phyloP scores from a whole-genome alignment of 2,797 vertebrate genomes.

The Rhinoraja longicauda region DNA sequence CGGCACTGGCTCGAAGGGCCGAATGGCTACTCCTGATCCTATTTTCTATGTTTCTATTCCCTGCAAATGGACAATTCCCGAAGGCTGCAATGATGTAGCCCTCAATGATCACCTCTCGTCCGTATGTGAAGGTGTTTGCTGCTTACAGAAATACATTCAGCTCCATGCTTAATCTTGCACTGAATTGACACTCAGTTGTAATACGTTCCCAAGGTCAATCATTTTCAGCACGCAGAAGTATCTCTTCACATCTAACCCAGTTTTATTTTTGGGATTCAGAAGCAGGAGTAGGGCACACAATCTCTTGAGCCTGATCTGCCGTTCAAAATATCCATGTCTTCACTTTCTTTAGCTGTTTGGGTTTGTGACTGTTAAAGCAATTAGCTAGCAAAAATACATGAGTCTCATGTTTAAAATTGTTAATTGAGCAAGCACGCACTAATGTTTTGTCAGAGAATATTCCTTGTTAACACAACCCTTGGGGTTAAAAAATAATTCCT shows the following conservation, averaged over 20 bases:
- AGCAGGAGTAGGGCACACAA: background rate
- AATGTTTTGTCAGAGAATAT: no score
- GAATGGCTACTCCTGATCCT: no score
- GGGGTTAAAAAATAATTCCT: no score
- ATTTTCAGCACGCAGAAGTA: background rate
- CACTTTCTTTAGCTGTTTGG: background rate
- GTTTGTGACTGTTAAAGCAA: no score
- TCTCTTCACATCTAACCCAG: background rate
- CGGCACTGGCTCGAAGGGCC: no score
- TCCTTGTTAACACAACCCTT: no score
- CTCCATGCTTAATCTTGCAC: background rate
- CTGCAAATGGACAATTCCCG: background rate
- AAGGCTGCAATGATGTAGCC: background rate
- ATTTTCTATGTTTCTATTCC: no score
- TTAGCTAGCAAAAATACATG: background rate
- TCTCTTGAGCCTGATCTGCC: background rate
- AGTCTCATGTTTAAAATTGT: no score
- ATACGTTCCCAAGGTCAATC: background rate
- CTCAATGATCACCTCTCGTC: background rate
- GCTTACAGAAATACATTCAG: background rate
- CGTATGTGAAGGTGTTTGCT: background rate
- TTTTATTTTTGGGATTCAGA: background rate
- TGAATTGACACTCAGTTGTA: background rate
- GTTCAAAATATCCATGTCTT: background rate
- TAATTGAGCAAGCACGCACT: no score